Conservation (phyloP, 2,113 vertebrate genomes). For the Notothenia coriiceps region DNA sequence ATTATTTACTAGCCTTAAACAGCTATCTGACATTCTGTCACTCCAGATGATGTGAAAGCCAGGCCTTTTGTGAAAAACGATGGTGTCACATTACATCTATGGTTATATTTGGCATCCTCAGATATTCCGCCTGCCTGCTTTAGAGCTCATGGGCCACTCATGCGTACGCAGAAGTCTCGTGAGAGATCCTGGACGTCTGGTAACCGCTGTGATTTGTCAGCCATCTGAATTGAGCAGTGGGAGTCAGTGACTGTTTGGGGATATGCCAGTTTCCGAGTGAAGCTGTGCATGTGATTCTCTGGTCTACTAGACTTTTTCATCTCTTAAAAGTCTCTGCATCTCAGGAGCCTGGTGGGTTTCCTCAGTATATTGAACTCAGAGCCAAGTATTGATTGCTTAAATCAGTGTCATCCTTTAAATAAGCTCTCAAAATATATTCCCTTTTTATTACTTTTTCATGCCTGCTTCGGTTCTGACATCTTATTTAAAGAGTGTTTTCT, state of each 20-base stretch:
- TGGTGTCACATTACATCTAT: constrained; percentile 1
- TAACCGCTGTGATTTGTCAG: constrained; percentile 31
- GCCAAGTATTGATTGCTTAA: constrained; percentile 59
- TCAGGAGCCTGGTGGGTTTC: constrained; percentile 1
- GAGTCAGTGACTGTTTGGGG: constrained; percentile 18
- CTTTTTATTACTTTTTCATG: background rate
- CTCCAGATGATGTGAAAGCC: constrained; percentile 15
- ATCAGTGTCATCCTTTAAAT: constrained; percentile 56
- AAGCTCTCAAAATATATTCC: constrained; percentile 32
- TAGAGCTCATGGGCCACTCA: background rate
- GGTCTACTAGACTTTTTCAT: constrained; percentile 40
- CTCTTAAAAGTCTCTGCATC: constrained; percentile 25
- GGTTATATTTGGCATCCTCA: background rate
- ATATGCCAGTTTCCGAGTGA: constrained; percentile 28
- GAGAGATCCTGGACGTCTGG: constrained; percentile 12
- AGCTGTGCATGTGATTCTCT: constrained; percentile 16
- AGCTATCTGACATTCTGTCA: constrained; percentile 1
- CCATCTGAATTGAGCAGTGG: constrained; percentile 44
- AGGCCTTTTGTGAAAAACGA: constrained; percentile 22
- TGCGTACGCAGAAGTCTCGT: constrained; percentile 9
- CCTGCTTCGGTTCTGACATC: background rate
- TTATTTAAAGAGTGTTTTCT: background rate
- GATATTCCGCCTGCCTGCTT: background rate
- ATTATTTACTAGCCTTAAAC: background rate
- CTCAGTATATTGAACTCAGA: constrained; percentile 10